These are phyloP conservation scores for Gandaritis pyraliata DNA, from an alignment of 2,888 invertebrate species.

Conservation along the genomic window DNA sequence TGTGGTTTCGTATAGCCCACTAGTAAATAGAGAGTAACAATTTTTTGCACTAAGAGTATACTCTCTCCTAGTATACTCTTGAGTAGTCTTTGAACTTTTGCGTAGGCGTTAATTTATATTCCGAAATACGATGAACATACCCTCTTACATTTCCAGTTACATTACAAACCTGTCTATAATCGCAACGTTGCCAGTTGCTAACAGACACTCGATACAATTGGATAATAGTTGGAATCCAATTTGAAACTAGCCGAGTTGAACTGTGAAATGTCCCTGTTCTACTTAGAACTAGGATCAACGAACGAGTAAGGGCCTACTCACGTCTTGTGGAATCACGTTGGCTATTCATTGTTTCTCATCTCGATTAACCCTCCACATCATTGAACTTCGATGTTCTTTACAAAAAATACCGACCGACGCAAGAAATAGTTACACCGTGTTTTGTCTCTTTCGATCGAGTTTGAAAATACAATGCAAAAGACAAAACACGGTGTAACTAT, in stretches of 20 bases:
- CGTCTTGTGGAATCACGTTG: slow-evolving; percentile 1
- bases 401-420: no score
- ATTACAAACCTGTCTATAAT: slow-evolving; percentile 19
- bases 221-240: slow-evolving; percentile 56
- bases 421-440: no score
- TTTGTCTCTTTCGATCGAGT: no score
- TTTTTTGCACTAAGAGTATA: no score
- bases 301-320: slow-evolving; percentile 22
- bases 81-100: neutral
- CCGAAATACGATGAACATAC: neutral
- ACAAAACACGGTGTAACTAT: no score
- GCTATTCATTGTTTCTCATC: slow-evolving; percentile 14
- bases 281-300: slow-evolving; percentile 28
- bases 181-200: slow-evolving; percentile 24
- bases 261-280: slow-evolving; percentile 29
- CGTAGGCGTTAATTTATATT: neutral
- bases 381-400: neutral
- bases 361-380: neutral
- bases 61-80: no score
- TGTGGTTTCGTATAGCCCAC: no score
- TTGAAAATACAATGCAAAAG: no score
- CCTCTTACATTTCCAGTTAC: slow-evolving; percentile 11
- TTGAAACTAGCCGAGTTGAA: slow-evolving; percentile 42
- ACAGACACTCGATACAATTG: slow-evolving; percentile 50
- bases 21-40: neutral